Evolutionary conservation across 2,797 vertebrate genomes (phyloP).

Genomic region (Muraenolepis orangiensis): DNA sequence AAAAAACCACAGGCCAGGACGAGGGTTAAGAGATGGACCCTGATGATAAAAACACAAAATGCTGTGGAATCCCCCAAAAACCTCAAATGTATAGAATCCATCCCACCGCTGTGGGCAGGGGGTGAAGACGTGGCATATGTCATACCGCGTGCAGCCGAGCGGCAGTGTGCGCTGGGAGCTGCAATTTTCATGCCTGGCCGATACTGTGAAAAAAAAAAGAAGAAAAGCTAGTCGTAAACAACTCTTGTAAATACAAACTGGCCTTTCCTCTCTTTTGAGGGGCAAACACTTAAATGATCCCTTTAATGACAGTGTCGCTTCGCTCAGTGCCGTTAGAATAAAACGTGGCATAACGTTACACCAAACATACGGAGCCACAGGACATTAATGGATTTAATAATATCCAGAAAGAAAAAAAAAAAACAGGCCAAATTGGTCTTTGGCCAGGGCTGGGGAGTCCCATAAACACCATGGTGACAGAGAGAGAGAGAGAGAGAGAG

Average conservation of each 20-base stretch:
- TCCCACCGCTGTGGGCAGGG: constrained; percentile 34
- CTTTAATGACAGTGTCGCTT: background rate
- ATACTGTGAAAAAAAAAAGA: constrained; percentile 43
- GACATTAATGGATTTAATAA: constrained; percentile 35
- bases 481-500: constrained; percentile 7
- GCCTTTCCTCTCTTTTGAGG: background rate
- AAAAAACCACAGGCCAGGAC: constrained; percentile 50
- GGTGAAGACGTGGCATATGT: constrained; percentile 23
- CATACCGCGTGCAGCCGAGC: constrained; percentile 20
- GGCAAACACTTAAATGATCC: background rate
- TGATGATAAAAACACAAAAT: constrained; percentile 54
- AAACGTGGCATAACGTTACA: background rate
- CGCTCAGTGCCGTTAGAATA: background rate
- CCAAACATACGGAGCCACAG: constrained; percentile 27
- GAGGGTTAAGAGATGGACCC: constrained; percentile 42
- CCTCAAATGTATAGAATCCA: constrained; percentile 47
- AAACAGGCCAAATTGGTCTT: constrained; percentile 6
- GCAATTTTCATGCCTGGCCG: constrained; percentile 28
- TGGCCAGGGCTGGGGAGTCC: constrained; percentile 13
- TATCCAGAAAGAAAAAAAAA: constrained; percentile 29
- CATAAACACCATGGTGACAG: constrained; percentile 27
- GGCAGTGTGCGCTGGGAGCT: constrained; percentile 17
- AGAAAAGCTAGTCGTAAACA: constrained; percentile 26
- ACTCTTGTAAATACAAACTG: constrained; percentile 5
- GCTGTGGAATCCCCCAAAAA: constrained; percentile 56